Conservation (phyloP, 2,888 invertebrate species). For the Lithophane ornitopus region DNA sequence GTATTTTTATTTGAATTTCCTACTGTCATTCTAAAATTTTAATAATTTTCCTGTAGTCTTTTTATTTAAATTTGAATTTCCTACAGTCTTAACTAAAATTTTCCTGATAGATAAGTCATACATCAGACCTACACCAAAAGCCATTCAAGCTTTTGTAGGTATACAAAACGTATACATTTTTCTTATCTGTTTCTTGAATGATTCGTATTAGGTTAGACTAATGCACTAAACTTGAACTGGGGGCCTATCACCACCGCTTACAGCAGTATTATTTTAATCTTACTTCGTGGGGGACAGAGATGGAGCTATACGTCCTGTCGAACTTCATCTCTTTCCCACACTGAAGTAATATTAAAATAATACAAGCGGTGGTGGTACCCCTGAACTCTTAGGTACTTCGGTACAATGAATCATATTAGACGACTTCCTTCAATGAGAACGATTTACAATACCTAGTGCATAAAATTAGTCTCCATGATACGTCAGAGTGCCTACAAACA, state of each 20-base stretch:
- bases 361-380: too few relatives aligned
- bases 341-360: too few relatives aligned
- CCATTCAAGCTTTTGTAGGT: not conserved
- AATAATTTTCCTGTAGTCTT: constrained; percentile 1
- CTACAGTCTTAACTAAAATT: not conserved
- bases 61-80: constrained; percentile 3
- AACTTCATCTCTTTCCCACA: too few relatives aligned
- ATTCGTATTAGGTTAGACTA: not conserved
- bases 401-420: constrained; percentile 6
- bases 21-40: not conserved
- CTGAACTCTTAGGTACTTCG: not conserved
- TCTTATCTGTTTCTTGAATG: not conserved
- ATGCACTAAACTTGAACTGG: constrained; percentile 24
- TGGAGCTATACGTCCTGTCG: too few relatives aligned
- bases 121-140: not conserved
- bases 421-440: constrained; percentile 14
- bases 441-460: not conserved
- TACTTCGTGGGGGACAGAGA: too few relatives aligned
- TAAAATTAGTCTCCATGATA: not conserved
- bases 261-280: too few relatives aligned
- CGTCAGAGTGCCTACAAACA: constrained; percentile 8
- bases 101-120: not conserved
- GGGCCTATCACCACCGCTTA: too few relatives aligned
- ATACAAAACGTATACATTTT: not conserved
- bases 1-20: not conserved